These are phyloP conservation scores for Gallinago nigripennis DNA, from an alignment of 2,797 vertebrate species.

Conservation along the genomic window DNA sequence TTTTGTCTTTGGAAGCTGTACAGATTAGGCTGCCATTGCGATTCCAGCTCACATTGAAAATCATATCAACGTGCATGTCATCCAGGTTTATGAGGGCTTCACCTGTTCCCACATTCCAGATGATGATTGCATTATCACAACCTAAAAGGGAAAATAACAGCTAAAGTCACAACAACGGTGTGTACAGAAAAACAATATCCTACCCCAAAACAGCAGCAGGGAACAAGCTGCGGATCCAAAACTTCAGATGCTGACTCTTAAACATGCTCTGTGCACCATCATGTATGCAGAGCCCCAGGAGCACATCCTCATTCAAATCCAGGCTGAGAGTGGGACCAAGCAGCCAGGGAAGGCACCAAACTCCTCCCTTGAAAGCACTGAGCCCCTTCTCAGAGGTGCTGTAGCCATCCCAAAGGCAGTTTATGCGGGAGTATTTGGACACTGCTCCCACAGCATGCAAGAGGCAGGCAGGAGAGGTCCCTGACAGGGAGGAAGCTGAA, in stretches of 20 bases:
- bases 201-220: not conserved
- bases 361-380: fast-evolving
- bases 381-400: not conserved
- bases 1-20: slow-evolving; percentile 96
- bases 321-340: not conserved
- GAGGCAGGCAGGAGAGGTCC: not conserved
- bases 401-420: not conserved
- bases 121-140: slow-evolving; percentile 90
- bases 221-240: not conserved
- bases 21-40: slow-evolving; percentile 94
- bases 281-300: fast-evolving
- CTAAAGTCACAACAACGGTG: not conserved
- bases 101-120: slow-evolving; percentile 96
- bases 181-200: fast-evolving
- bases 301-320: not conserved
- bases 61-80: slow-evolving; percentile 94
- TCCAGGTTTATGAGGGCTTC: slow-evolving; percentile 91
- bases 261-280: not conserved
- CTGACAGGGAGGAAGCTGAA: not conserved
- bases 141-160: slow-evolving; percentile 70
- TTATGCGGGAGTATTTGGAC: slow-evolving; percentile 29
- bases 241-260: not conserved
- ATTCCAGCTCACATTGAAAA: slow-evolving; percentile 94
- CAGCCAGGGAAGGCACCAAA: not conserved
- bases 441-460: not conserved